These are phyloP conservation scores for Dipodomys ordii DNA, from an alignment of 2,113 vertebrate genomes.

Conservation along the genomic window DNA sequence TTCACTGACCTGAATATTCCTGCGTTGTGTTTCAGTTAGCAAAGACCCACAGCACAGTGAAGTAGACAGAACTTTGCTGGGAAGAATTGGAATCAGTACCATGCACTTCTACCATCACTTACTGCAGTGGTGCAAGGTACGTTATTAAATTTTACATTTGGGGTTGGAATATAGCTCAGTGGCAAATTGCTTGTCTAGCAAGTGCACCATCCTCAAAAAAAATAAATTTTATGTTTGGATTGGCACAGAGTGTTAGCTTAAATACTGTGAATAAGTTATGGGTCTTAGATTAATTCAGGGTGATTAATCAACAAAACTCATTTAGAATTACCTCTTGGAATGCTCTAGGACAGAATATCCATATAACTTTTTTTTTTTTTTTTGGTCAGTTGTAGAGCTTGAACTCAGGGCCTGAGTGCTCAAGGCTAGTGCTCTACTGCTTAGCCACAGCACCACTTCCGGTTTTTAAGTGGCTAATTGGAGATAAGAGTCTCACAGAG, in stretches of 20 bases:
- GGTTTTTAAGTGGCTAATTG: too few species aligned
- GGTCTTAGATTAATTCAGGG: neutral
- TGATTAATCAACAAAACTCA: slow-evolving; percentile 48
- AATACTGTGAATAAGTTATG: too few species aligned
- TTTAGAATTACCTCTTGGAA: neutral
- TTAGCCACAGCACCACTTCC: too few species aligned
- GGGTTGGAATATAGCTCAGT: neutral
- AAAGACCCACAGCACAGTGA: slow-evolving; percentile 84
- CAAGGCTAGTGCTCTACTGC: too few species aligned
- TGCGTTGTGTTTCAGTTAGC: slow-evolving; percentile 83
- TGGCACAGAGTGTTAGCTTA: too few species aligned
- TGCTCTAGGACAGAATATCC: neutral
- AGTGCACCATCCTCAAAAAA: too few species aligned
- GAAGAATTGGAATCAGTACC: slow-evolving; percentile 93
- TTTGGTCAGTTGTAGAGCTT: too few species aligned
- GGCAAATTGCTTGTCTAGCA: too few species aligned
- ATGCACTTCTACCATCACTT: slow-evolving; percentile 92
- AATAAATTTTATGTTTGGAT: too few species aligned
- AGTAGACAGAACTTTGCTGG: slow-evolving; percentile 87
- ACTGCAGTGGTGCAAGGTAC: slow-evolving; percentile 95
- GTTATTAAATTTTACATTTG: slow-evolving; percentile 35
- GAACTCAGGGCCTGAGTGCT: too few species aligned
- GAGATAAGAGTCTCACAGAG: too few species aligned
- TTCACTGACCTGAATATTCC: slow-evolving; percentile 10
- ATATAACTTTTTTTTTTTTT: too few species aligned